Evolutionary conservation across 2,113 vertebrate genomes (phyloP), one percentile per base, ranked within the genome.

Genomic region (Pelecanoides urinatrix): DNA sequence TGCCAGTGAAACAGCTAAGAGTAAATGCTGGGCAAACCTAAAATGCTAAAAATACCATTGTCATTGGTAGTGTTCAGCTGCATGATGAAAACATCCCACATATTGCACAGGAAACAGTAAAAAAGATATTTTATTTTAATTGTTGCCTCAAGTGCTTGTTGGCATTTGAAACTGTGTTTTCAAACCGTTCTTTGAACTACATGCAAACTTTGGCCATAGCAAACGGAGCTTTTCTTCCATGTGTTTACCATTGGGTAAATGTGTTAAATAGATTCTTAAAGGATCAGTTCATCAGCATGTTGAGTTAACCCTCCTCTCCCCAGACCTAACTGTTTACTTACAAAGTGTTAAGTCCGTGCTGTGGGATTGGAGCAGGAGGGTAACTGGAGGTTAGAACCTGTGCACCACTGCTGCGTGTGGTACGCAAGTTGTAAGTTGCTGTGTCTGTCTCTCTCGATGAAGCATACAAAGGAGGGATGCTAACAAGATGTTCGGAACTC

Each of bases 361-460:
- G 38, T 68, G 81, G 47, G 40, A 53, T 29, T 61, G 44, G 49
- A 32, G 42, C 2, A 30, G 25, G 44, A 52, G 61, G 27, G 40
- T 65, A 27, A 23, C 26, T 10, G 45, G 38, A 9, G 10, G 4
- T 70, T 52, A 45, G 67, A 72, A 45, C 15, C 26, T 27, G 59
- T 10, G n/a, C 30, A 16, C 21, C 19, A 7, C 36, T 58, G 47
- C 32, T 59, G 25, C 7, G 61, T 66, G 52, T 49, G 36, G 1
- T 19, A 4, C 4, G 4, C 52, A 16, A 14, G 4, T 18, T 66
- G 18, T 26, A 47, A 59, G 40, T 62, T 0, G 0, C 30, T 38
- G 2, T 38, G 10, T 82, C 38, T 55, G 23, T 25, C 23, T 63
- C 44, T 52, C 11, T 50, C 0, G 0, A 30, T 67, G 52, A 75